phyloP scores from a whole-genome alignment of 35 echinoderm and acorn worm species.

The Stichopus chloronotus region DNA sequence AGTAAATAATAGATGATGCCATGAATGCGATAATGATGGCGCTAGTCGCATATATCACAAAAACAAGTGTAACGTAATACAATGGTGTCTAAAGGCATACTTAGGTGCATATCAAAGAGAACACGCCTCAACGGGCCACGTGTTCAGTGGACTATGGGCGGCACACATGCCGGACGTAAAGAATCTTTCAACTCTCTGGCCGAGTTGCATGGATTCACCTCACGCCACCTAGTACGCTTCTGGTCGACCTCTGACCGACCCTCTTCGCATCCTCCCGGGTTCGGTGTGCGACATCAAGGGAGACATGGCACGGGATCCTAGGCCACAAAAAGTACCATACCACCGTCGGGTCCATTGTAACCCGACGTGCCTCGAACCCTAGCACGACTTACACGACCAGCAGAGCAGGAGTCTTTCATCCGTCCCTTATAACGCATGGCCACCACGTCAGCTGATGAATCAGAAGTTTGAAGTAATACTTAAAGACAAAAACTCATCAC shows the following conservation, averaged over 20 bases:
- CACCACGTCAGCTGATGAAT: conserved; percentile 13
- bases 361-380: neutral
- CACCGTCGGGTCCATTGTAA: neutral
- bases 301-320: conserved; percentile 16
- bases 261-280: conserved; percentile 11
- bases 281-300: conserved; percentile 9
- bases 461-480: neutral
- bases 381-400: conserved; percentile 2
- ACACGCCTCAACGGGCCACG: conserved; percentile 5
- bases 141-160: neutral
- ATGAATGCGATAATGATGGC: no score
- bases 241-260: conserved; percentile 28
- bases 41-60: no score
- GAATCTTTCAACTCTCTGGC: neutral
- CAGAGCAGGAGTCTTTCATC: neutral
- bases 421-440: neutral
- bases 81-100: neutral
- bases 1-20: no score
- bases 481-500: no score
- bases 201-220: neutral
- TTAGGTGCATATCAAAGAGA: neutral
- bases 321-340: conserved; percentile 20
- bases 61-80: neutral
- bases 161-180: neutral
- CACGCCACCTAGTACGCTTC: conserved; percentile 24